These are phyloP conservation scores for Atherinosoma microstoma DNA, from an alignment of 2,797 vertebrate genomes.

Conservation along the genomic window DNA sequence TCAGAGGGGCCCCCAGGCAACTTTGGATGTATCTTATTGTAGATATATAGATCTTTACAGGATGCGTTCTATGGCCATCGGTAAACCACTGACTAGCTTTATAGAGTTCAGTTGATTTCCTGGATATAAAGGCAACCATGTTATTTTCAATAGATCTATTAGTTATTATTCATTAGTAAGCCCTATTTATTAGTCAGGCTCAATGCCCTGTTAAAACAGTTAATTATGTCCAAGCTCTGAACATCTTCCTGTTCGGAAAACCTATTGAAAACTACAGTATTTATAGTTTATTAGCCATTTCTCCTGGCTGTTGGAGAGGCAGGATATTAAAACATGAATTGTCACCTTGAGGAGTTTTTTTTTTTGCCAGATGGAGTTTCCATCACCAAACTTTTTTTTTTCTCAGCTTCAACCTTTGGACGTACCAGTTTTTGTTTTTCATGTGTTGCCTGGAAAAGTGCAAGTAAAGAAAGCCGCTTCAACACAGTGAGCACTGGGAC, in stretches of 20 bases:
- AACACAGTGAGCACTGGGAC: slow-evolving; percentile 5
- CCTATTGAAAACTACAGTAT: neutral
- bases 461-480: slow-evolving; percentile 19
- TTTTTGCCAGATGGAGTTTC: neutral
- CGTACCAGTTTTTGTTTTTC: neutral
- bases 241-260: neutral
- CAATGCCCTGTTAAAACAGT: neutral
- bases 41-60: neutral
- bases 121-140: neutral
- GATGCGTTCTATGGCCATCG: neutral
- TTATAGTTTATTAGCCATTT: neutral
- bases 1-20: too few relatives aligned
- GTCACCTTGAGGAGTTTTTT: too few relatives aligned
- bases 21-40: neutral
- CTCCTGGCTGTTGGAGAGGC: neutral
- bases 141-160: neutral
- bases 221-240: too few relatives aligned
- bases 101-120: neutral
- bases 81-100: neutral
- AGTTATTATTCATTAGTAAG: neutral
- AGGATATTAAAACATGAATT: neutral
- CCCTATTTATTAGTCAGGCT: neutral
- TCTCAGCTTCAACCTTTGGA: slow-evolving; percentile 18
- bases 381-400: slow-evolving; percentile 2
- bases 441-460: slow-evolving; percentile 11